Percentiles rank a stretch among this genome's conserved stretches.
Conservation (phyloP, 2,113 vertebrate species). For the Condylura cristata region DNA sequence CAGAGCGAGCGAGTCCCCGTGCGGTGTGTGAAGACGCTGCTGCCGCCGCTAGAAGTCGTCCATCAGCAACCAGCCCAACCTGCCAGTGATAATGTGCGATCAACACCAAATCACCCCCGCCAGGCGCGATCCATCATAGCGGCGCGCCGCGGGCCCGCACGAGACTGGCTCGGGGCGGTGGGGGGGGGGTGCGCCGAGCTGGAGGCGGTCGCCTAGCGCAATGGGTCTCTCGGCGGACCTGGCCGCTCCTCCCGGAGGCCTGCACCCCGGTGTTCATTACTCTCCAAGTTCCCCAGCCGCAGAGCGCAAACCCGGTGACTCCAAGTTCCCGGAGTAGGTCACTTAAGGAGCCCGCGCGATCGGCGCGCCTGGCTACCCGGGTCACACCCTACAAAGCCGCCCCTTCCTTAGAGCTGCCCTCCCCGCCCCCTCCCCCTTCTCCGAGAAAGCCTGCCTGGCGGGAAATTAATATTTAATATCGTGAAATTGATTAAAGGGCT, state of each 20-base stretch:
- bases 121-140: constrained; percentile 89
- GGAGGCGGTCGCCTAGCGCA: constrained; percentile 58
- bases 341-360: constrained; percentile 11
- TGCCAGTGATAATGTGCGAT: constrained; percentile 91
- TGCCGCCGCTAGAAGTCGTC: constrained; percentile 88
- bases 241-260: constrained; percentile 56
- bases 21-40: constrained; percentile 82
- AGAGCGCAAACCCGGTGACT: constrained; percentile 26
- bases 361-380: neutral
- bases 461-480: constrained; percentile 90
- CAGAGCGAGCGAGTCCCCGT: constrained; percentile 61
- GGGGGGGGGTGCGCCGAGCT: neutral
- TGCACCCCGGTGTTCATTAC: constrained; percentile 18
- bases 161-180: constrained; percentile 81
- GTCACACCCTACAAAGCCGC: constrained; percentile 67
- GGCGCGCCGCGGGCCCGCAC: constrained; percentile 82
- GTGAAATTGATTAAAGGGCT: constrained; percentile 89
- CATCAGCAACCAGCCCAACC: constrained; percentile 89
- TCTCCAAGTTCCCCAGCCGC: constrained; percentile 59
- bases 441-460: constrained; percentile 85
- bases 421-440: constrained; percentile 78
- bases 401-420: constrained; percentile 41
- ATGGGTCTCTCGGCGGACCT: constrained; percentile 58
- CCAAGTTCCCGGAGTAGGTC: constrained; percentile 38
- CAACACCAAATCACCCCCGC: constrained; percentile 90